Conservation (phyloP, 2,888 invertebrate genomes). For the Trypoxylon attenuatum region DNA sequence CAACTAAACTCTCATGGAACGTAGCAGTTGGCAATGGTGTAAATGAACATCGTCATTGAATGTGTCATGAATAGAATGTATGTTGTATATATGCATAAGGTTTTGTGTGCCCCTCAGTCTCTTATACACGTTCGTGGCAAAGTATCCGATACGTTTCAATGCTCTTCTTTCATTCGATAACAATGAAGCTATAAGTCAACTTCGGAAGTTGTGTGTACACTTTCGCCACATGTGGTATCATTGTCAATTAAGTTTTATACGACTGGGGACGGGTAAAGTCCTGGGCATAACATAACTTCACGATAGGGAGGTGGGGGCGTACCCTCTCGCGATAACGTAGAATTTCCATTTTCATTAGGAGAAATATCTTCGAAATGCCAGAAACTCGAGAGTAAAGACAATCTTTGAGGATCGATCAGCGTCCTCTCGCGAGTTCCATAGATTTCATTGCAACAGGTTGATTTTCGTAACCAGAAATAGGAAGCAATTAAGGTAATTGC, state of each 20-base stretch:
- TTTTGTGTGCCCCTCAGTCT: too few relatives aligned
- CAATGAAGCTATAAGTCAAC: conserved; percentile 3
- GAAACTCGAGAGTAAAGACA: conserved; percentile 57
- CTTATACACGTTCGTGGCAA: too few relatives aligned
- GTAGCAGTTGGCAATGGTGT: neutral
- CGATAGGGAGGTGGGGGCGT: conserved; percentile 71
- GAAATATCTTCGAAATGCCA: conserved; percentile 43
- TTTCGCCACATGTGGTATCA: conserved; percentile 6
- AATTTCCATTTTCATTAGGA: conserved; percentile 18
- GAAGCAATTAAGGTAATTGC: conserved; percentile 56
- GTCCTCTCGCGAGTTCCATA: neutral
- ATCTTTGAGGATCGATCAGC: conserved; percentile 46
- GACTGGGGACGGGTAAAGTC: conserved; percentile 47
- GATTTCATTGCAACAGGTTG: conserved; percentile 34
- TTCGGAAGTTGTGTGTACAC: conserved; percentile 7
- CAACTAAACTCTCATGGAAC: too few relatives aligned
- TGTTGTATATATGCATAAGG: too few relatives aligned
- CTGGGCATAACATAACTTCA: conserved; percentile 64
- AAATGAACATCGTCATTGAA: neutral
- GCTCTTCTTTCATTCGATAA: neutral
- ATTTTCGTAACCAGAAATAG: conserved; percentile 60
- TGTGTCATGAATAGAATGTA: neutral
- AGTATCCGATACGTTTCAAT: neutral
- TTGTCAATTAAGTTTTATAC: conserved; percentile 27
- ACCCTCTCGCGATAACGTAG: conserved; percentile 59